Conservation (phyloP, 2,797 vertebrate species). For the Micropoecilia bifurca region DNA sequence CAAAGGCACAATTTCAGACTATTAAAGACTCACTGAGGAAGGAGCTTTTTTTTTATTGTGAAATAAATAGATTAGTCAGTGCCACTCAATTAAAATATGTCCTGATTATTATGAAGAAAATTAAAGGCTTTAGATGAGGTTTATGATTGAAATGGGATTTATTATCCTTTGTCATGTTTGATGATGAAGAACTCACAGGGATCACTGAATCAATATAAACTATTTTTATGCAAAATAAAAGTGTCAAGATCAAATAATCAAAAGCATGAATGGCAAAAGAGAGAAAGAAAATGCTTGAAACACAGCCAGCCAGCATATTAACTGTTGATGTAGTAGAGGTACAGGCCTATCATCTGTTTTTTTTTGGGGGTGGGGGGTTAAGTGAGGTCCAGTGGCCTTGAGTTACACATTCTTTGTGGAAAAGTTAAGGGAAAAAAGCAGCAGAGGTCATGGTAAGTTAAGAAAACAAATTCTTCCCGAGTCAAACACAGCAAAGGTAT, state of each 20-base stretch:
- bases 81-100: not conserved
- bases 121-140: not conserved
- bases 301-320: not conserved
- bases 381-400: constrained; percentile 72
- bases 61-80: not conserved
- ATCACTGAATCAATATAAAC: constrained; percentile 14
- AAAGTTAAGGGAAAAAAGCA: constrained; percentile 64
- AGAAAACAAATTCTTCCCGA: constrained; percentile 85
- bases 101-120: not conserved
- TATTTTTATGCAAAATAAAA: constrained; percentile 22
- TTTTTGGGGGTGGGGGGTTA: no score
- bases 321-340: constrained; percentile 13
- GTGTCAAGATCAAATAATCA: not conserved
- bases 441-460: constrained; percentile 83
- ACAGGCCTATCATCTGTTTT: constrained; percentile 60
- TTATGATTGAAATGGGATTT: not conserved
- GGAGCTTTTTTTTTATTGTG: constrained; percentile 1
- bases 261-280: not conserved
- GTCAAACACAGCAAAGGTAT: constrained; percentile 80
- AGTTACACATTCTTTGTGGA: constrained; percentile 82
- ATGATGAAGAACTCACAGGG: constrained; percentile 3
- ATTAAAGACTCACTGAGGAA: not conserved
- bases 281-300: not conserved
- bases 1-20: constrained; percentile 5
- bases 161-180: constrained; percentile 9